Evolutionary conservation across 2,888 invertebrate species (phyloP), one percentile per base, ranked within the genome.

Genomic region (Baccha elongata): DNA sequence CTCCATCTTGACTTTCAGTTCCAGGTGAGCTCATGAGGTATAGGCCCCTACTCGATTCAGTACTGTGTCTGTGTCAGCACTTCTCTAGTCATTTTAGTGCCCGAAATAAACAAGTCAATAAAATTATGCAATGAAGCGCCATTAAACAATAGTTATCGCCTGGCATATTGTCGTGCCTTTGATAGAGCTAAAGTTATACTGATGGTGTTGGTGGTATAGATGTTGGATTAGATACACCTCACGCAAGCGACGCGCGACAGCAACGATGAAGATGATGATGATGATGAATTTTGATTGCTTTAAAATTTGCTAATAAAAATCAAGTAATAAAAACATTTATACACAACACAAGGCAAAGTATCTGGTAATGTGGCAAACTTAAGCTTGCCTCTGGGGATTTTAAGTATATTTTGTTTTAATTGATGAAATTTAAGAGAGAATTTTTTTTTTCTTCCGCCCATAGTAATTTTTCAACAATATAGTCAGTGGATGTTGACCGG

Each of bases 271-370:
- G 72, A 68, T 76, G 83, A 83, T 23, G 60, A 69, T 42, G 72
- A 68, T 76, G 83, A 83, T 83, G 83, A 83, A 78, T 83, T 83
- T 78, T 76, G 83, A 78, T 83, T 65, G 78, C 83, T 67, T 83
- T 83, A 78, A 83, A 78, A 62, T 83, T 71, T 62, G 72, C 67
- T 50, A 83, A 78, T 83, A 83, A 83, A 83, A 83, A 48, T 50
- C 44, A 50, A 64, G 67, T 68, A 64, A 83, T 83, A 78, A 83
- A 83, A 64, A 69, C 53, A 53, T 60, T 13, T n/a, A 46, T 48
- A 44, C 19, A 71, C n/a, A n/a, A n/a, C n/a, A 40, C 37, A 52
- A 48, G 29, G 17, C 26, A 21, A 21, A 67, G 50, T 42, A 52
- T 62, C 50, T 62, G 48, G 35, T 42, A 58, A 78, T 19, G 65